Conservation (phyloP, 2,113 vertebrate genomes). For the Xiphias gladius region DNA sequence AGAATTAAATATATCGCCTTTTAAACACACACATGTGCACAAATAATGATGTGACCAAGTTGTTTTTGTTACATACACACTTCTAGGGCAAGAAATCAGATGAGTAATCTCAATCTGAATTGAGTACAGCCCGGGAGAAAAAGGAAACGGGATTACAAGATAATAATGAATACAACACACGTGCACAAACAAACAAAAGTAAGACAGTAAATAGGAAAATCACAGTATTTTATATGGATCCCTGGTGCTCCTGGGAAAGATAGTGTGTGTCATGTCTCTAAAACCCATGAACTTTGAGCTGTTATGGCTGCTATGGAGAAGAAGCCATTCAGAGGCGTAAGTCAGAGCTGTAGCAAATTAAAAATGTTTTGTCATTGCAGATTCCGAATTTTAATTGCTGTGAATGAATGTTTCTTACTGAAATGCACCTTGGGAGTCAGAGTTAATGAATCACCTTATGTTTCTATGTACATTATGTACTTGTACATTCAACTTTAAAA, state of each 20-base stretch:
- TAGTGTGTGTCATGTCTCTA: neutral
- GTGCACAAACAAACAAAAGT: conserved; percentile 16
- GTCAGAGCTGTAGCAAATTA: neutral
- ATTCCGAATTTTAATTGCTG: neutral
- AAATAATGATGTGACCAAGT: conserved; percentile 20
- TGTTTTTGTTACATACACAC: conserved; percentile 19
- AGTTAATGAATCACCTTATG: no score
- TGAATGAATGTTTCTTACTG: neutral
- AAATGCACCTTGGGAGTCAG: neutral
- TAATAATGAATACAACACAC: conserved; percentile 7
- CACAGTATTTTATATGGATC: conserved; percentile 25
- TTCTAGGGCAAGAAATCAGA: conserved; percentile 35
- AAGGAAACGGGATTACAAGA: conserved; percentile 18
- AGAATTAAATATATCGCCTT: conserved; percentile 20
- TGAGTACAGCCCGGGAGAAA: conserved; percentile 3
- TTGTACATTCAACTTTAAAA: no score
- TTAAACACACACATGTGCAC: conserved; percentile 18
- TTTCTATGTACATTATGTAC: no score
- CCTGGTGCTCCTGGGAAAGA: conserved; percentile 22
- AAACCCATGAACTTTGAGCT: neutral
- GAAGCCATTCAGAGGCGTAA: neutral
- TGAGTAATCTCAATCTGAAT: conserved; percentile 33
- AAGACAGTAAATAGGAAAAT: conserved; percentile 28
- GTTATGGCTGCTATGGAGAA: neutral
- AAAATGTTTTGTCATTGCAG: neutral